A percentile compares a stretch with the other conserved stretches of the same genome.
phyloP scores from a whole-genome alignment of 2,113 vertebrate species.

The Amphiprion percula region DNA sequence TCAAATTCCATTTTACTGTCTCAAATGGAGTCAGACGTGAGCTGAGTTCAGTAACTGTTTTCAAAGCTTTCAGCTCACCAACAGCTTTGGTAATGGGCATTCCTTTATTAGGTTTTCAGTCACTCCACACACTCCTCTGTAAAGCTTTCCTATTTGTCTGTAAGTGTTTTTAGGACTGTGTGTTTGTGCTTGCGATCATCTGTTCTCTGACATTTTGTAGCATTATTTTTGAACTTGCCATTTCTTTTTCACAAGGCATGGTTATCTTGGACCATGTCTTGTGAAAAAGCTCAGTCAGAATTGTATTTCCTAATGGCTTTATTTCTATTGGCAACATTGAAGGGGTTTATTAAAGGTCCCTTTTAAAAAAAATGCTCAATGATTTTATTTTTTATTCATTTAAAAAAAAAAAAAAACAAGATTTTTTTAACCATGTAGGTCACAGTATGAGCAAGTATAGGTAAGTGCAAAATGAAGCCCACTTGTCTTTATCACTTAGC shows the following conservation, averaged over 20 bases:
- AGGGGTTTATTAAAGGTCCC: neutral
- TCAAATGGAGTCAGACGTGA: neutral
- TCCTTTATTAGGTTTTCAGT: conserved; percentile 1
- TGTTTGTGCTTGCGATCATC: neutral
- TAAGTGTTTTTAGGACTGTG: neutral
- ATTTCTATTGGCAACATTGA: neutral
- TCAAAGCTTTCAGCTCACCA: neutral
- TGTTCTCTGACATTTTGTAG: neutral
- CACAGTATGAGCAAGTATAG: no score
- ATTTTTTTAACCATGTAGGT: no score
- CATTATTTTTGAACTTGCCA: neutral
- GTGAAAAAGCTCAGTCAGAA: neutral
- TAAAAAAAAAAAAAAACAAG: no score
- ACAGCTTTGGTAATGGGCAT: conserved; percentile 4
- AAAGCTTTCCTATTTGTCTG: neutral
- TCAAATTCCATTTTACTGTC: neutral
- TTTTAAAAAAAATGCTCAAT: no score
- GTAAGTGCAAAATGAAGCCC: no score
- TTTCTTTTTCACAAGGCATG: neutral
- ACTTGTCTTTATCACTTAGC: neutral
- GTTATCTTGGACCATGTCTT: neutral
- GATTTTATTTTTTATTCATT: no score
- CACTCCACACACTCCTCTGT: neutral
- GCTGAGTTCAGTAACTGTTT: conserved; percentile 2
- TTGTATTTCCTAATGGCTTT: neutral